Percentiles rank a stretch among this genome's conserved stretches.
Conservation (phyloP, 2,113 vertebrate species). For the Caretta caretta region DNA sequence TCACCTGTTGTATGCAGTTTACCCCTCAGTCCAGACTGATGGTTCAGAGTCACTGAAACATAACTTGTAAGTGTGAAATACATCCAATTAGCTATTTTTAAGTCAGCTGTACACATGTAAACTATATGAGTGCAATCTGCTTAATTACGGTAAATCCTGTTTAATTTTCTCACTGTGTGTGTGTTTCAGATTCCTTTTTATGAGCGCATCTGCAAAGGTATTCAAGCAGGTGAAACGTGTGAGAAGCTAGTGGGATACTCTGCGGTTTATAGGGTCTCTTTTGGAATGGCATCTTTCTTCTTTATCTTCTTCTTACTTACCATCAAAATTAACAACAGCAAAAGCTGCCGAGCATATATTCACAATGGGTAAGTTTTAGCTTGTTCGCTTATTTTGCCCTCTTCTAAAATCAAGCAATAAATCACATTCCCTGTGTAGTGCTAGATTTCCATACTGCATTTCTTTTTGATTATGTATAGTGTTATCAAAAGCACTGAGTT, state of each 20-base stretch:
- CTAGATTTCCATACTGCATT: fast-evolving
- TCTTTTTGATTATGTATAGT: neutral
- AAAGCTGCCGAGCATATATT: conserved; percentile 89
- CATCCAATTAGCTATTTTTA: neutral
- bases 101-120: neutral
- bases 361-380: conserved; percentile 91
- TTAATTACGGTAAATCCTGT: neutral
- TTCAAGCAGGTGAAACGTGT: conserved; percentile 91
- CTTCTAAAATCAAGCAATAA: neutral
- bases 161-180: neutral
- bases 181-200: conserved; percentile 90
- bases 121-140: fast-evolving
- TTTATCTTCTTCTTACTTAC: conserved; percentile 90
- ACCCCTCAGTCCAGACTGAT: neutral
- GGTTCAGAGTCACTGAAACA: neutral
- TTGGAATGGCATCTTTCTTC: conserved; percentile 98
- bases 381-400: neutral
- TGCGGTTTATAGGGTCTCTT: conserved; percentile 96
- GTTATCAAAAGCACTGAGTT: neutral
- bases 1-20: neutral
- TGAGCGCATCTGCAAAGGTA: conserved; percentile 84
- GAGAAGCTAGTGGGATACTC: conserved; percentile 93
- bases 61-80: neutral
- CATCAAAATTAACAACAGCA: conserved; percentile 88
- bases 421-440: neutral